Base-by-base conservation (phyloP, 92 coral and sea anemone genomes). In the Actinostola sp. region DNA sequence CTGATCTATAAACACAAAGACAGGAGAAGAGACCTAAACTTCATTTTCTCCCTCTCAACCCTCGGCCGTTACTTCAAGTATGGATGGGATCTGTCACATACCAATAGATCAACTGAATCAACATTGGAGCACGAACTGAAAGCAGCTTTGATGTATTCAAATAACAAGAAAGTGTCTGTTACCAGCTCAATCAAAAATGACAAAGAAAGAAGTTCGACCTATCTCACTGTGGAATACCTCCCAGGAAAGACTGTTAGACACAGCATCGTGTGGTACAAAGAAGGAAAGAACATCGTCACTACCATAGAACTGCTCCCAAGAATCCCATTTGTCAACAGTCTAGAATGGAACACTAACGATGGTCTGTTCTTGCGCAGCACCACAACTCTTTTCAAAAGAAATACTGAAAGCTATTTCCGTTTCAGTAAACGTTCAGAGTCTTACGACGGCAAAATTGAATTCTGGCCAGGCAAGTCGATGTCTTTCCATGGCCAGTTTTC, bases 201-300 rank as follows among this genome's bases (percentile, higher is more conserved):
- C 56, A 48, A 77, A 9, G 28, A 72, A 49, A 67, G 78, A 46
- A 71, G 85, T 38, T 73, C 82, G 24, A 87, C 69, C 59, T 35
- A 16, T 51, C 46, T 85, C 0, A 75, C 71, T 32, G 86, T 92
- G 29, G 97, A 95, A 52, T 89, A 92, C 48, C 92, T 83, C 16
- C 99, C 99, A 33, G 86, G 87, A 9, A 92, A 89, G 59, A 76
- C 85, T 24, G 58, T 95, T 67, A 59, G 62, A 26, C 91, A 95
- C 71, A 79, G 87, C 32, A 44, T 90, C 19, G 70, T 42, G 10
- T 90, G 97, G 97, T 82, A 75, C 63, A 90, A 88, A 74, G 81
- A 83, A 33, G 57, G 82, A 44, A 88, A 72, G 24, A 57, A 66
- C 44, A 34, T 90, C 35, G 43, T 69, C 26, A 45, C 86, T 26